A percentile compares a stretch with the other conserved stretches of the same genome.
phyloP scores from a whole-genome alignment of 64 coral and sea anemone genomes.

The Stichodactyla mertensii region DNA sequence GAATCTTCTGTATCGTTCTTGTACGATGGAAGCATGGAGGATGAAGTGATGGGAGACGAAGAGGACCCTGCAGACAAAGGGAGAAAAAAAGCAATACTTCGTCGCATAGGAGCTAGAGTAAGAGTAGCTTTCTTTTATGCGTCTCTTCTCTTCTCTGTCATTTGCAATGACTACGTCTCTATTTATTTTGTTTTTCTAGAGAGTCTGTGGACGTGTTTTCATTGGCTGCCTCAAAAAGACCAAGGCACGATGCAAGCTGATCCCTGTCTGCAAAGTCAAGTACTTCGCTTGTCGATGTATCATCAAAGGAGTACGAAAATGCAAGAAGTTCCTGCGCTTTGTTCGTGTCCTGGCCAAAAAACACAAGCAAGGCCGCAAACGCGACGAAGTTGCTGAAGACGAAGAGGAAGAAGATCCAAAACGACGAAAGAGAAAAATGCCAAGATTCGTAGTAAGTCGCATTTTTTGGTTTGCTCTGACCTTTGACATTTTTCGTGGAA shows the following conservation, averaged over 20 bases:
- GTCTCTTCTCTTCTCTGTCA: neutral
- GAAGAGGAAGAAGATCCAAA: neutral
- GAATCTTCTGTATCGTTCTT: neutral
- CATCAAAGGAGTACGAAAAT: slow-evolving; percentile 15
- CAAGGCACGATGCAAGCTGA: slow-evolving; percentile 1
- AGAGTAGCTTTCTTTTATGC: neutral
- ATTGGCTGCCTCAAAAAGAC: neutral
- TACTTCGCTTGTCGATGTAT: slow-evolving; percentile 29
- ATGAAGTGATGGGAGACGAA: slow-evolving; percentile 15
- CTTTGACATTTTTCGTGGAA: too few relatives aligned
- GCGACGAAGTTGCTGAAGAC: neutral
- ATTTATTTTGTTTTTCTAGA: neutral
- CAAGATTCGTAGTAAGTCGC: neutral
- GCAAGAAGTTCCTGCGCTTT: neutral
- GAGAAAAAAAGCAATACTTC: neutral
- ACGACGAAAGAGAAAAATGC: neutral
- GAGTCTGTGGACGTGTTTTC: slow-evolving; percentile 23
- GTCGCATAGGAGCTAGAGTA: neutral
- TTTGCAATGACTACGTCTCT: neutral
- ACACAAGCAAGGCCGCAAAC: neutral
- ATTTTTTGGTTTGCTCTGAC: too few relatives aligned
- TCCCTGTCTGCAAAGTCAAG: slow-evolving; percentile 22
- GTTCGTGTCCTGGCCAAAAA: neutral
- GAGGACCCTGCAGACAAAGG: neutral
- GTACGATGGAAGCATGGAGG: slow-evolving; percentile 17